A percentile compares a stretch with the other conserved stretches of the same genome.
Evolutionary conservation across 2,888 invertebrate genomes (phyloP).

Genomic region (Pinctada fucata): DNA sequence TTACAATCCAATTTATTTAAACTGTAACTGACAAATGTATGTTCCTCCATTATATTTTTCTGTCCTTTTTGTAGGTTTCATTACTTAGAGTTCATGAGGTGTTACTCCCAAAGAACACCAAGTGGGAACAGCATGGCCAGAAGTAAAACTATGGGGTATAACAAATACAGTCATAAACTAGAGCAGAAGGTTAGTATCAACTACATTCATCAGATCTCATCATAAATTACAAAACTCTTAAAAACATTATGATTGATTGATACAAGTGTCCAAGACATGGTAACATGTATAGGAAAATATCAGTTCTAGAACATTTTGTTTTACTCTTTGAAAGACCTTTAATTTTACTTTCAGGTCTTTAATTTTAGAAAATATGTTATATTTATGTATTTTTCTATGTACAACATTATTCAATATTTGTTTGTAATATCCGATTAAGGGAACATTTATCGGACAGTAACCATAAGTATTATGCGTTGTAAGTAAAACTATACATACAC

Average conservation of each 20-base stretch:
- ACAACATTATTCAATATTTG: too few relatives aligned
- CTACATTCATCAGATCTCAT: background rate
- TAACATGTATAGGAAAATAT: background rate
- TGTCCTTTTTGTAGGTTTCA: constrained; percentile 48
- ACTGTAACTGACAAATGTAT: too few relatives aligned
- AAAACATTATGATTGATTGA: background rate
- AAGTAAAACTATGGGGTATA: constrained; percentile 46
- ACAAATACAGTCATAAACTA: constrained; percentile 54
- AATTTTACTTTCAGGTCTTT: too few relatives aligned
- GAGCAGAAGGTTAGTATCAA: constrained; percentile 50
- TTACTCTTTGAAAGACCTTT: too few relatives aligned
- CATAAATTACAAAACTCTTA: background rate
- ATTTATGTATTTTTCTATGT: too few relatives aligned
- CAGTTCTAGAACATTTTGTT: background rate
- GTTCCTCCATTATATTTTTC: too few relatives aligned
- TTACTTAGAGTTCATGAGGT: constrained; percentile 60
- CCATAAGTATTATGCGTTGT: too few relatives aligned
- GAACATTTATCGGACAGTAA: too few relatives aligned
- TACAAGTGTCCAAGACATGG: background rate
- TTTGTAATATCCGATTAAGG: too few relatives aligned
- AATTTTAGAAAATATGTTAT: too few relatives aligned
- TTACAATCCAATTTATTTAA: too few relatives aligned
- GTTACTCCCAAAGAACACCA: constrained; percentile 52
- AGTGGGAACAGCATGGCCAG: constrained; percentile 25
- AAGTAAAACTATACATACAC: too few relatives aligned